Evolutionary conservation across 2,888 invertebrate species (phyloP).

Genomic region (Psococerastis gibbosa): DNA sequence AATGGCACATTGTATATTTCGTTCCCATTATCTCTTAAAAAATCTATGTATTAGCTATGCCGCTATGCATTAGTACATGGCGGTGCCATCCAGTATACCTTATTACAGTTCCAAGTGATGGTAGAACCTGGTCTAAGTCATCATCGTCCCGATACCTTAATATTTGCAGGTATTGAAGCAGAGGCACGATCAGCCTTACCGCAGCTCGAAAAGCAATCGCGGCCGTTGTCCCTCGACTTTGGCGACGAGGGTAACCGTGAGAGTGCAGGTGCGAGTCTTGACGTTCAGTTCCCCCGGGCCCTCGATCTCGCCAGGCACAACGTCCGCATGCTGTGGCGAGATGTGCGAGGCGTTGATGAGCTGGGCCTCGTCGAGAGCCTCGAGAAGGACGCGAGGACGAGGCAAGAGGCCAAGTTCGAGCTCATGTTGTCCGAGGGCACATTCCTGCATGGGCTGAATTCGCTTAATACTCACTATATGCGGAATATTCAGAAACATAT

Average conservation of each 20-base stretch:
- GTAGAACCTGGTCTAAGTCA: no score
- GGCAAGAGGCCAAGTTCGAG: slow-evolving; percentile 6
- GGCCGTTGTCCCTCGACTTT: not conserved
- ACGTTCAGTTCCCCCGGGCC: not conserved
- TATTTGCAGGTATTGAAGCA: no score
- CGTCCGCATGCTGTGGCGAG: not conserved
- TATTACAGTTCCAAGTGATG: no score
- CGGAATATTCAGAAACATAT: slow-evolving; percentile 4
- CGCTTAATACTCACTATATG: slow-evolving; percentile 2
- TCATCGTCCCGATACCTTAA: no score
- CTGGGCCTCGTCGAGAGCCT: not conserved
- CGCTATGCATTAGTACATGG: no score
- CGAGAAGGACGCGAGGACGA: not conserved
- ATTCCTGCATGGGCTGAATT: not conserved
- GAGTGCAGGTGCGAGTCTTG: not conserved
- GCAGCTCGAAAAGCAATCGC: no score
- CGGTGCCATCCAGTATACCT: no score
- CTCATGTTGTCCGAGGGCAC: not conserved
- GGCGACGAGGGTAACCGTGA: not conserved
- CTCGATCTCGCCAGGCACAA: slow-evolving; percentile 2
- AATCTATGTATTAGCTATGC: no score
- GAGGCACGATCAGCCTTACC: no score
- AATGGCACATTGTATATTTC: no score
- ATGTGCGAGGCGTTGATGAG: slow-evolving; percentile 1
- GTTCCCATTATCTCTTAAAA: no score